phyloP scores from a whole-genome alignment of 2,888 invertebrate species.

The Didymodactylos carnosus region DNA sequence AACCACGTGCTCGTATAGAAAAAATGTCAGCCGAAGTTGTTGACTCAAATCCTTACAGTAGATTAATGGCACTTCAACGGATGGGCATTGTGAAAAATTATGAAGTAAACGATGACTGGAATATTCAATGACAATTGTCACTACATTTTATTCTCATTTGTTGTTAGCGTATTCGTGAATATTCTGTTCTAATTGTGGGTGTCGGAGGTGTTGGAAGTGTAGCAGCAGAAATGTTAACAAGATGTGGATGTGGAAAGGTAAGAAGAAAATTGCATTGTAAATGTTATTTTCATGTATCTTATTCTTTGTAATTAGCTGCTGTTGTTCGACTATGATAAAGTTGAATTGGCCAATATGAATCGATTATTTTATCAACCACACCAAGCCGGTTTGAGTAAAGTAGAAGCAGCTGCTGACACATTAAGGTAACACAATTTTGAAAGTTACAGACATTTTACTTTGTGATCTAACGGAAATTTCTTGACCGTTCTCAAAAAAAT shows the following conservation, averaged over 20 bases:
- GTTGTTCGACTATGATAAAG: conserved; percentile 93
- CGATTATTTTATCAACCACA: conserved; percentile 68
- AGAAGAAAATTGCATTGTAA: conserved; percentile 3
- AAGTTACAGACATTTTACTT: neutral
- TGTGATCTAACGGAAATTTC: neutral
- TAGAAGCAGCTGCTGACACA: conserved; percentile 38
- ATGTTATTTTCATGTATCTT: neutral
- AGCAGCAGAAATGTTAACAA: conserved; percentile 93
- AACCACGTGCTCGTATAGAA: conserved; percentile 38
- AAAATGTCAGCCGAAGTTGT: conserved; percentile 86
- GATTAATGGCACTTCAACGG: conserved; percentile 89
- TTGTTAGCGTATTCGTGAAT: conserved; percentile 47
- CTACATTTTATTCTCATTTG: conserved; percentile 1
- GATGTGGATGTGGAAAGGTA: conserved; percentile 91
- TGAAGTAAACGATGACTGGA: conserved; percentile 41
- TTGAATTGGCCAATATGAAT: conserved; percentile 98
- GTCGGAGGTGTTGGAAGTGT: conserved; percentile 99
- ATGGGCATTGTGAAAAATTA: conserved; percentile 99
- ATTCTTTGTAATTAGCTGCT: conserved; percentile 49
- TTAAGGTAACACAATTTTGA: conserved; percentile 21
- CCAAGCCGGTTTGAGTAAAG: conserved; percentile 81
- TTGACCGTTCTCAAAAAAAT: neutral
- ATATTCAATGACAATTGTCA: neutral
- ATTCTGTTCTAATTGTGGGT: conserved; percentile 77
- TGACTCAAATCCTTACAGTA: conserved; percentile 85